Evolutionary conservation across 2,888 invertebrate species (phyloP).

Genomic region (Penaeus monodon): DNA sequence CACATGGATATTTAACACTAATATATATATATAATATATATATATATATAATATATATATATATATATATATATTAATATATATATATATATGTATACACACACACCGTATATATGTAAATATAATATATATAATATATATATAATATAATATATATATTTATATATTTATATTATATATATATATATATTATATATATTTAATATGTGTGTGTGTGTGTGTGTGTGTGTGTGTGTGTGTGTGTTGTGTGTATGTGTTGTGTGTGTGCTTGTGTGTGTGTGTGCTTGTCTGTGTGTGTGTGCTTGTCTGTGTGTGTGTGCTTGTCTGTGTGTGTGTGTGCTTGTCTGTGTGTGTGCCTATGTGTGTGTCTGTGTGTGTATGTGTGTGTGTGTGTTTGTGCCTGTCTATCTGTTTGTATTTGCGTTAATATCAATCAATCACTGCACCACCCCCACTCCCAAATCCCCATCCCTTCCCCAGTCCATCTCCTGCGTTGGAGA

Average conservation of each 20-base stretch:
- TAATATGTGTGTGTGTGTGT: too few species aligned
- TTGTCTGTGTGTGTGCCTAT: neutral
- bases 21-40: neutral
- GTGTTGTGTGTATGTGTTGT: neutral
- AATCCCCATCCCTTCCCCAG: too few species aligned
- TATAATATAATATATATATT: neutral
- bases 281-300: neutral
- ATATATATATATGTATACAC: neutral
- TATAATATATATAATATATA: conserved; percentile 3
- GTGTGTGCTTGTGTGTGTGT: neutral
- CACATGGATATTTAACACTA: neutral
- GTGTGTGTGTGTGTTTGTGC: neutral
- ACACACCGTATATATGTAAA: neutral
- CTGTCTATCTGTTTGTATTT: neutral
- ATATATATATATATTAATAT: neutral
- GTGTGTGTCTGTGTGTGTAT: neutral
- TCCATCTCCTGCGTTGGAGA: too few species aligned
- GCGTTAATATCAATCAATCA: too few species aligned
- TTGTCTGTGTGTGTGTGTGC: neutral
- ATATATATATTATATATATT: conserved; percentile 16
- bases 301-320: neutral
- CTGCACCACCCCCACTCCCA: too few species aligned
- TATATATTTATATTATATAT: neutral
- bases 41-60: neutral
- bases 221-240: neutral